A percentile compares a stretch with the other conserved stretches of the same genome.
phyloP scores from a whole-genome alignment of 2,797 vertebrate genomes.

The Chelon auratus region DNA sequence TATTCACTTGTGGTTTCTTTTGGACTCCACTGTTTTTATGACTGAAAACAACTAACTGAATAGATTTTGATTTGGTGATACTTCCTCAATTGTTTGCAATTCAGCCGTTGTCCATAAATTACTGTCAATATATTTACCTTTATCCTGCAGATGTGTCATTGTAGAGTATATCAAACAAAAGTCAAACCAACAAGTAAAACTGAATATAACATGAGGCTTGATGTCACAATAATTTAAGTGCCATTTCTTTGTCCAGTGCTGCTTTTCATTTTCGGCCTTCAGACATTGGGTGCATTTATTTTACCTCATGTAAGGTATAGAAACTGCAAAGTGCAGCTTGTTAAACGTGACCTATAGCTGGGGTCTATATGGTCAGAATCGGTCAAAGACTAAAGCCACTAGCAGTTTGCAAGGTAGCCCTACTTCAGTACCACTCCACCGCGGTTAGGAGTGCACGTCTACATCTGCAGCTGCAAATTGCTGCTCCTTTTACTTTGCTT shows the following conservation, averaged over 20 bases:
- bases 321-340: background rate
- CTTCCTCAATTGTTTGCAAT: background rate
- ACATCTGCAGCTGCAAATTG: slow-evolving; percentile 32
- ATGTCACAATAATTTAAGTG: too few species aligned
- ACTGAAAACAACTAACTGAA: too few species aligned
- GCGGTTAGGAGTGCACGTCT: background rate
- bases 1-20: too few species aligned
- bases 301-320: too few species aligned
- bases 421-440: background rate
- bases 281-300: background rate
- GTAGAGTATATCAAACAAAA: too few species aligned
- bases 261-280: background rate
- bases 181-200: too few species aligned
- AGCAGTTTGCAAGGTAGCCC: background rate
- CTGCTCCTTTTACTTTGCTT: slow-evolving; percentile 22
- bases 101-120: background rate
- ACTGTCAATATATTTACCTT: background rate
- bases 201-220: too few species aligned
- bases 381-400: background rate
- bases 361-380: background rate
- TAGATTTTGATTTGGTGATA: too few species aligned
- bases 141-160: background rate
- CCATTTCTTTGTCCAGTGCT: background rate
- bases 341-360: background rate
- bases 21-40: too few species aligned